Percentiles rank a stretch among this genome's conserved stretches.
phyloP scores from a whole-genome alignment of 2,113 vertebrate species.

The Myotis lucifugus region DNA sequence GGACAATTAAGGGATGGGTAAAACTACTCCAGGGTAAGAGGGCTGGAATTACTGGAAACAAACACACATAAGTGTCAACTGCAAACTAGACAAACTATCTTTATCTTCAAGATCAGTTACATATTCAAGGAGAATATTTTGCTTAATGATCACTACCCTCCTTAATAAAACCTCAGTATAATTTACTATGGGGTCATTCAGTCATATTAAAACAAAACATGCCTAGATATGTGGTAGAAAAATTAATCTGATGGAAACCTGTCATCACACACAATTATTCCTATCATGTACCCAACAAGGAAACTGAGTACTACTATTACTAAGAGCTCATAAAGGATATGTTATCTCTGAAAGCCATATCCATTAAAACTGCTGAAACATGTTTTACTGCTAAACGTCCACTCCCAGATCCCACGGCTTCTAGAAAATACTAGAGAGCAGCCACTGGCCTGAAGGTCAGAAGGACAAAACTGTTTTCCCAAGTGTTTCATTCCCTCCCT shows the following conservation, averaged over 20 bases:
- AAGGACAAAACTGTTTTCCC: not conserved
- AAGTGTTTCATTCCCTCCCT: not conserved
- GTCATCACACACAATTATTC: constrained; percentile 31
- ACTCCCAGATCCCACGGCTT: not conserved
- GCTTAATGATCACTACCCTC: not conserved
- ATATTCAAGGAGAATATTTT: constrained; percentile 33
- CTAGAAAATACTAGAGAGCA: constrained; percentile 44
- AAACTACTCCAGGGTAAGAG: constrained; percentile 53
- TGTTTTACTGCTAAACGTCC: constrained; percentile 9
- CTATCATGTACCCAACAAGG: constrained; percentile 20
- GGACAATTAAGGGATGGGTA: constrained; percentile 63
- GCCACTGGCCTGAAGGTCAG: not conserved
- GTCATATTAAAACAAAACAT: constrained; percentile 35
- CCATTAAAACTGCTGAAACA: constrained; percentile 43
- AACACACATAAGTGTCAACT: constrained; percentile 51
- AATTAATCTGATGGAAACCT: constrained; percentile 42
- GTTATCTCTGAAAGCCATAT: not conserved
- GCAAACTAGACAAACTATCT: constrained; percentile 14
- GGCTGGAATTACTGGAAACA: constrained; percentile 72
- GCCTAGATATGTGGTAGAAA: not conserved
- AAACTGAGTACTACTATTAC: constrained; percentile 46
- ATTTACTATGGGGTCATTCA: not conserved
- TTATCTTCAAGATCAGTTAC: constrained; percentile 56
- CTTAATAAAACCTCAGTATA: not conserved
- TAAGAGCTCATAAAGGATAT: constrained; percentile 39